Evolutionary conservation across 1,140 invertebrate species (phyloP), one percentile per base, ranked within the genome.

Genomic region (Brachionus sp.): DNA sequence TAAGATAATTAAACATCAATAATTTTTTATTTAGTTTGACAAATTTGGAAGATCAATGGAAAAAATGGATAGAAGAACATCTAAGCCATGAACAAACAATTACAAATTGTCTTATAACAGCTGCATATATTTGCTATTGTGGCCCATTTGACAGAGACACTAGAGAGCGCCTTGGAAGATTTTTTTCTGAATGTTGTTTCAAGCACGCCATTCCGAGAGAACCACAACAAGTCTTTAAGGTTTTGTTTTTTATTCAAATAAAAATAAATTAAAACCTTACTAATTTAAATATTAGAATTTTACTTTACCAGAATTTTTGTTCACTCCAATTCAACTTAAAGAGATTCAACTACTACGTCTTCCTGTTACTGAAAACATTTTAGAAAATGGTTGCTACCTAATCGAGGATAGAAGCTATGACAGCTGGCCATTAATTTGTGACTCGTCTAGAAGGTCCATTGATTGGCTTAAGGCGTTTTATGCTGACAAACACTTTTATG

Each of bases 371-470:
- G 83, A 82, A 2, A 85, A 88, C 46, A 87, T 88, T 87, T 78
- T 89, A 83, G 88, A 89, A 85, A 89, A 89, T 84, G 86, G 87
- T 10, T 86, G 85, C 39, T 88, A 88, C 85, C 84, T 89, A 70
- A 88, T 88, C 85, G 87, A 88, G 73, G 86, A 87, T 25, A 85
- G 86, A 16, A 87, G 85, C 53, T 85, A 85, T 29, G 86, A 86
- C 29, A 87, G 87, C 6, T 89, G 88, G 88, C 88, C 88, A 7
- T 85, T 89, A 6, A 85, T 89, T 57, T 89, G 88, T 86, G 88
- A 89, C 84, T 86, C 87, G 3, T 88, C 87, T 29, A 86, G 86
- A 33, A 77, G 85, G 13, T 87, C 87, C 35, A 85, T 89, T 44
- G 85, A 87, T 16, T 89, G 88, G 88, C 70, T 89, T 4, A 84